Evolutionary conservation across 2,797 vertebrate species (phyloP).

Genomic region (Paguma larvata): DNA sequence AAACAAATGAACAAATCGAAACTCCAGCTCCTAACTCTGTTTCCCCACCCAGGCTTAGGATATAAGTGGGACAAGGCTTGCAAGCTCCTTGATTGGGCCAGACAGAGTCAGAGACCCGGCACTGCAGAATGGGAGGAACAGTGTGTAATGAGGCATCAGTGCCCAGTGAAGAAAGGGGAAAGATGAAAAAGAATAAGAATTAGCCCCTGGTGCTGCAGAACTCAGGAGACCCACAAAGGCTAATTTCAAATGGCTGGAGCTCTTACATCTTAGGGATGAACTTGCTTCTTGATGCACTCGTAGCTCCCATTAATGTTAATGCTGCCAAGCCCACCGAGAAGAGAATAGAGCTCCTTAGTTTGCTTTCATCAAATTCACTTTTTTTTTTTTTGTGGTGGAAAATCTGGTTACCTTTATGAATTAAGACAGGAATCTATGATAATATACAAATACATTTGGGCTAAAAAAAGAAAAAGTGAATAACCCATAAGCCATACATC

Average conservation of each 20-base stretch:
- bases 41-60: background rate
- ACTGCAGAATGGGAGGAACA: conserved; percentile 53
- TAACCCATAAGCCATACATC: conserved; percentile 65
- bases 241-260: conserved; percentile 83
- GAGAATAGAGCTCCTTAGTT: conserved; percentile 74
- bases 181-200: conserved; percentile 86
- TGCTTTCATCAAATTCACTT: conserved; percentile 75
- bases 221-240: conserved; percentile 82
- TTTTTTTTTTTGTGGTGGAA: background rate
- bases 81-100: conserved; percentile 27
- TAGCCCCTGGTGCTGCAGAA: conserved; percentile 81
- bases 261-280: conserved; percentile 80
- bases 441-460: conserved; percentile 72
- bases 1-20: conserved; percentile 47
- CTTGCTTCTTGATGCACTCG: conserved; percentile 79
- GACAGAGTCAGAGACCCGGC: background rate
- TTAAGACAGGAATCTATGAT: conserved; percentile 75
- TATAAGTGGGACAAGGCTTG: background rate
- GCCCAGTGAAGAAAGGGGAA: conserved; percentile 80
- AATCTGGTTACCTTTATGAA: conserved; percentile 77
- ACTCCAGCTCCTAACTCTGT: background rate
- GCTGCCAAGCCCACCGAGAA: conserved; percentile 79
- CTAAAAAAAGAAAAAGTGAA: conserved; percentile 72
- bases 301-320: conserved; percentile 83
- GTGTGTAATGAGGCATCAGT: conserved; percentile 79